Evolutionary conservation across 2,797 vertebrate genomes (phyloP).

Genomic region (Mus spretus): DNA sequence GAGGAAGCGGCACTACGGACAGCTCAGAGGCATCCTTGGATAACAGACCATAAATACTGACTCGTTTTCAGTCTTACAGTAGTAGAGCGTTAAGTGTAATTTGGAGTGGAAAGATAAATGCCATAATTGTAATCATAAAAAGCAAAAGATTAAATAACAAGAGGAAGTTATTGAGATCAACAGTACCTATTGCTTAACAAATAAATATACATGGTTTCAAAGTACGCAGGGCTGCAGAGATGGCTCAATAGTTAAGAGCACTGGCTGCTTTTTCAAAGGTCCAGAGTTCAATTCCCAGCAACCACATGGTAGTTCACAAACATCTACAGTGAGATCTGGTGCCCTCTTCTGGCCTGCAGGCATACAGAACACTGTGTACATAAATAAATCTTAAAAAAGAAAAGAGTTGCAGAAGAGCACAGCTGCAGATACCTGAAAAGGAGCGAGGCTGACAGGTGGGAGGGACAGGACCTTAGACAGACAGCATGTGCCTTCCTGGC

Average conservation of each 20-base stretch:
- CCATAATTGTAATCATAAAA: neutral
- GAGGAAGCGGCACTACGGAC: neutral
- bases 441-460: neutral
- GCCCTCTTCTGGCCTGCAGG: neutral
- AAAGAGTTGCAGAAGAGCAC: neutral
- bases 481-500: neutral
- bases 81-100: conserved; percentile 8
- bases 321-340: neutral
- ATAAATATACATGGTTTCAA: neutral
- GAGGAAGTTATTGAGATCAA: neutral
- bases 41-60: neutral
- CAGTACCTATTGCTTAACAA: neutral
- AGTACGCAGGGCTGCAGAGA: neutral
- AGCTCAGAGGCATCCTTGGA: conserved; percentile 24
- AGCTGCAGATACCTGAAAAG: neutral
- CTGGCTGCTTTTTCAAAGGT: no score
- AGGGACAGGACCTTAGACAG: neutral
- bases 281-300: neutral
- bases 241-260: neutral
- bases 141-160: conserved; percentile 10
- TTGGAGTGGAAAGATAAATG: conserved; percentile 23
- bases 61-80: neutral
- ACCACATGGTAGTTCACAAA: neutral
- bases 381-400: neutral
- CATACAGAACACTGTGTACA: neutral